Evolutionary conservation across 2,797 vertebrate species (phyloP), one percentile per base, ranked within the genome.

Genomic region (Aeoliscus strigatus): DNA sequence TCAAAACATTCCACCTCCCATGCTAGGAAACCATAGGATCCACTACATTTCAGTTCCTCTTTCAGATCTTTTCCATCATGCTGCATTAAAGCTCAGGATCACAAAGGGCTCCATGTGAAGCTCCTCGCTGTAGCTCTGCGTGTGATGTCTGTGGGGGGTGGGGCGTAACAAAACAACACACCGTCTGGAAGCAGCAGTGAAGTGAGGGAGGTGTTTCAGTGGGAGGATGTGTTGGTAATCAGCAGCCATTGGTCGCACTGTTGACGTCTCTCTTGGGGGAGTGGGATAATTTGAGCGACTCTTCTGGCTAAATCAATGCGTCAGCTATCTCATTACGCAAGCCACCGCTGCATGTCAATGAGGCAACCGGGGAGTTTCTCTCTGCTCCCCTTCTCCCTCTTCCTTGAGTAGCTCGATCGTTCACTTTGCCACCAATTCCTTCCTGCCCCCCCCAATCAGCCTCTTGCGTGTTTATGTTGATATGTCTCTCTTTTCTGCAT

Each of bases 231-330:
- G 6, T 38, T 71, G 63, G 70, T 78, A 77, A 83, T 82, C 74
- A 75, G 70, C 57, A 61, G 72, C 70, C 73, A 79, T 39, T 74
- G 77, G 73, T 79, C 81, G 70, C 71, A 71, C 37, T n/a, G 59
- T 68, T 81, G 81, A 88, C 85, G 77, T 79, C 63, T 82, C 68
- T 74, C 70, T 76, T 24, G 63, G 70, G n/a, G 70, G 56, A 83
- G 64, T 35, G 49, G 63, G 63, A 68, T 85, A 66, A 81, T 87
- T 81, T 84, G 58, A 81, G 75, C 64, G 42, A 77, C 75, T 85
- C 79, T 74, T 76, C 67, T 66, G 73, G 74, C 63, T 74, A 80
- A 86, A 79, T 83, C 84, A 81, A 79, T 85, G 69, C 71, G 63
- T 79, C 73, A 73, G 73, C 79, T 80, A 80, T 51, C 81, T 84